Evolutionary conservation across 2,113 vertebrate species (phyloP), one percentile per base, ranked within the genome.

Genomic region (Spea bombifrons): DNA sequence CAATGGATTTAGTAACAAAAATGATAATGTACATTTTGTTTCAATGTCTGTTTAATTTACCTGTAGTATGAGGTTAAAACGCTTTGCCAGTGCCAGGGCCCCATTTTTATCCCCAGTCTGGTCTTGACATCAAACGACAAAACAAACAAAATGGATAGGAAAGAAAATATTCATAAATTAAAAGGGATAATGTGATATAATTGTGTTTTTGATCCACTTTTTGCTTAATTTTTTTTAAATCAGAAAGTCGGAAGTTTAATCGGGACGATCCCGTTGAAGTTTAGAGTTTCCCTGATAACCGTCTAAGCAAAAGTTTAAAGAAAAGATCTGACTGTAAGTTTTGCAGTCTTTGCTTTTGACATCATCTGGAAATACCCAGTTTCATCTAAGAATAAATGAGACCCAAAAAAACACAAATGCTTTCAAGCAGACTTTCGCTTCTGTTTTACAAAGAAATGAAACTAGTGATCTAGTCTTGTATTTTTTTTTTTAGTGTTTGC

Each of bases 401-500:
- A 57, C 8, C 8, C 5, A 4, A 17, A 47, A 69, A 61, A 44
- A 6, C 75, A 15, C 8, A 46, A 4, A 50, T 7, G 8, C 6
- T n/a, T 3, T 68, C 65, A 15, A 44, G 4, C 73, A 65, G 68
- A 78, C 68, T 78, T 71, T 78, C 76, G 71, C 76, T 78, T 78
- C 68, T 64, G 48, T 78, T 78, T 78, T 61, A 49, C 47, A 49
- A 5, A 69, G 75, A 76, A 76, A 6, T 69, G 44, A 69, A 69
- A 70, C 66, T 49, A 30, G 1, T 30, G 30, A 30, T 30, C 30
- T 30, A 30, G 30, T 30, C 30, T 30, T 30, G 30, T 30, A 30
- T 30, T 30, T 30, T 30, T 30, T 30, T 30, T 30, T 1, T 30
- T n/a, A n/a, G 30, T 30, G 30, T 30, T 30, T 30, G 30, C 30